Evolutionary conservation across 2,113 vertebrate genomes (phyloP).

Genomic region (Delphinus delphis): DNA sequence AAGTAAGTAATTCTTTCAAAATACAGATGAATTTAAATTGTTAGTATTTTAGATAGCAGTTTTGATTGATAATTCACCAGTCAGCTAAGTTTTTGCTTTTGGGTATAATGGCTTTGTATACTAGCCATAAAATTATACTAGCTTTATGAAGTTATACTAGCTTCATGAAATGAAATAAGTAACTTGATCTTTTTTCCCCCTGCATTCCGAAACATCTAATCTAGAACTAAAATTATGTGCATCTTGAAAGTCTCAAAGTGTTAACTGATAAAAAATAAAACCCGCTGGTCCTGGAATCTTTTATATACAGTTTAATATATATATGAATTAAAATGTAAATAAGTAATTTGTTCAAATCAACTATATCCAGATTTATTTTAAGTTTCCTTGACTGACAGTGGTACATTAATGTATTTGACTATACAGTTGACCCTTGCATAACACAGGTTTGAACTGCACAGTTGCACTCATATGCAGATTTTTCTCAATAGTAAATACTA

Average conservation of each 20-base stretch:
- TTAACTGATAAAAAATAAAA: background rate
- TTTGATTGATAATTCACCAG: background rate
- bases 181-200: background rate
- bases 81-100: background rate
- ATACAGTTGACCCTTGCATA: background rate
- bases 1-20: slow-evolving; percentile 13
- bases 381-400: background rate
- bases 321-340: background rate
- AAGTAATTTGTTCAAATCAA: background rate
- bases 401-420: background rate
- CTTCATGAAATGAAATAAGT: background rate
- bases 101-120: background rate
- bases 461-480: background rate
- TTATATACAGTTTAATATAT: background rate
- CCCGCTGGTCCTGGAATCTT: background rate
- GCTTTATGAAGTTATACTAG: background rate
- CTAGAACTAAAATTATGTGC: background rate
- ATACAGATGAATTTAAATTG: background rate
- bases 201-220: background rate
- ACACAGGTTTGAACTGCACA: background rate
- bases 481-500: background rate
- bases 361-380: background rate
- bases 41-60: background rate
- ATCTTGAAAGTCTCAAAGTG: background rate
- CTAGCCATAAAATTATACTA: background rate